phyloP scores from a whole-genome alignment of 2,888 invertebrate species.

The Phyto melanocephala region DNA sequence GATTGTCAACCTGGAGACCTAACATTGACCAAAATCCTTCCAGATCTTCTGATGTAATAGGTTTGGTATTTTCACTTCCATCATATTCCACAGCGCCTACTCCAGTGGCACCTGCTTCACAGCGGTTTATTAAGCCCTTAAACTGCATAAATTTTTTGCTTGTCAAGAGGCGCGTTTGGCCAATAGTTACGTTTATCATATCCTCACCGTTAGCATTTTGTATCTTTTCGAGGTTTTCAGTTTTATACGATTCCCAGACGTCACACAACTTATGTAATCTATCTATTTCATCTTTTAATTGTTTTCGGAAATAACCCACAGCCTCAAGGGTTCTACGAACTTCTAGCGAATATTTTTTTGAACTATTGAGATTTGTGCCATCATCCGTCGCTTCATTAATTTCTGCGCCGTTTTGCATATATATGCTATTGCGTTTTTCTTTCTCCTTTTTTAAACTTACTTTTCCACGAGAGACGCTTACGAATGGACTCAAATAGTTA shows the following conservation, averaged over 20 bases:
- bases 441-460: conserved; percentile 79
- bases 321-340: conserved; percentile 70
- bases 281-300: conserved; percentile 78
- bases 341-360: conserved; percentile 52
- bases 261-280: conserved; percentile 79
- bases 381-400: not conserved
- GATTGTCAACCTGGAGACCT: conserved; percentile 79
- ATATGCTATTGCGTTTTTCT: conserved; percentile 74
- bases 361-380: conserved; percentile 6
- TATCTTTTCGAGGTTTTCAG: conserved; percentile 71
- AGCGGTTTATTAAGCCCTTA: conserved; percentile 80
- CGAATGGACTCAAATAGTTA: conserved; percentile 78
- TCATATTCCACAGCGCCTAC: conserved; percentile 59
- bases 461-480: conserved; percentile 81
- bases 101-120: conserved; percentile 71
- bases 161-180: conserved; percentile 86
- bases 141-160: conserved; percentile 88
- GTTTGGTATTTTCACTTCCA: conserved; percentile 72
- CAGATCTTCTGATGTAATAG: conserved; percentile 81
- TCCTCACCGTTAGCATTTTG: conserved; percentile 77
- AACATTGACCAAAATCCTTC: conserved; percentile 85
- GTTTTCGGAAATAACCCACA: conserved; percentile 73
- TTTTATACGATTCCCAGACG: conserved; percentile 79
- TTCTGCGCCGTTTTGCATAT: conserved; percentile 62
- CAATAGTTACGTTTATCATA: conserved; percentile 84